Base-by-base conservation (phyloP, 1,140 invertebrate species). In the Drosophila micromelanica region DNA sequence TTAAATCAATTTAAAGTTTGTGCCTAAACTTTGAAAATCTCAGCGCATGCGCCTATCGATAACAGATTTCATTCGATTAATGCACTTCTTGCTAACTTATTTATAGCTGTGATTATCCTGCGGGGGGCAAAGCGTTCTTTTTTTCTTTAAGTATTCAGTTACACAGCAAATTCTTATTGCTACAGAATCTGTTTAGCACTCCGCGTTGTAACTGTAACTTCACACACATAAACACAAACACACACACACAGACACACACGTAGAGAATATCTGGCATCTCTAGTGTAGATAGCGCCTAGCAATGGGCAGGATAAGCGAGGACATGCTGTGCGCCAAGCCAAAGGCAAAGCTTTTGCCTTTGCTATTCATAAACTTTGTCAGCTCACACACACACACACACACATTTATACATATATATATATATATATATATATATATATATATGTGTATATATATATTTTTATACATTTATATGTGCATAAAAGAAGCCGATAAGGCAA, bases 351-450 rank as follows among this genome's bases (percentile, higher is more conserved):
- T 51, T 27, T 57, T 46, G 57, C 78, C 63, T 82, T 73, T 70
- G 56, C 76, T 75, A 79, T 85, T 85, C 80, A 80, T 69, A 80
- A 85, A 85, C 80, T 76, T 84, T 85, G 76, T 80, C 63, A 85
- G 63, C 73, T 23, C 63, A 65, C 65, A 78, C 42, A 76, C 32
- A 51, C 45, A n/a, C 13, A 38, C 8, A 23, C 2, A 35, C 54
- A 12, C 45, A 12, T 15, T 30, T 20, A 35, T 30, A 64, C 9
- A 45, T 27, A 6, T 27, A 1, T 40, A 43, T 32, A 37, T 48
- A 20, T 51, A 38, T 12, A 42, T 5, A 51, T 20, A 51, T 17
- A 17, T 17, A 17, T 17, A 17, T 17, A 17, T 17, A 17, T 17
- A 17, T 2, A 1, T 17, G 2, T 17, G 2, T 17, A 1, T 40